Base-by-base conservation (phyloP, 2,888 invertebrate genomes). In the Caenorhabditis angaria region DNA sequence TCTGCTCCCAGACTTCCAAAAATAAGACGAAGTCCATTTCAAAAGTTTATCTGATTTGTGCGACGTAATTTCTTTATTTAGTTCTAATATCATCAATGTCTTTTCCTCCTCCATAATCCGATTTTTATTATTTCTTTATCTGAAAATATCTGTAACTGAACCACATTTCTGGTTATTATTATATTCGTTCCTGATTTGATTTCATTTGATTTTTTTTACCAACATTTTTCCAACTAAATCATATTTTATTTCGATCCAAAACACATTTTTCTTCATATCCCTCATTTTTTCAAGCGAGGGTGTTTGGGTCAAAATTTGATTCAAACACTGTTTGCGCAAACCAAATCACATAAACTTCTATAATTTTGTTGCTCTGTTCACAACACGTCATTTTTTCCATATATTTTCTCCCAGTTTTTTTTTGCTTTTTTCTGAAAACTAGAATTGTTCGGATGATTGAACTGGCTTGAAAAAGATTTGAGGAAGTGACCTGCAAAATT, bases 381-480 rank as follows among this genome's bases (percentile, higher is more conserved):
- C 41, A n/a, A n/a, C 41, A 41, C 41, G 41, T 41, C 41, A 41
- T 41, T 18, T 41, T 18, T 12, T 41, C n/a, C n/a, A n/a, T n/a
- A n/a, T n/a, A n/a, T n/a, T 14, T 41, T 41, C 18, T 41, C 18
- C 41, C 18, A 12, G 41, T 41, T 41, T 41, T n/a, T n/a, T n/a
- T n/a, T n/a, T n/a, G n/a, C 41, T 18, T 41, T 41, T 14, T 41
- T 41, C 41, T 41, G 41, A 41, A 41, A 32, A 32, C n/a, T n/a
- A n/a, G n/a, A 41, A 41, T 18, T 41, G 41, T 41, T 41, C 41
- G 41, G 41, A 41, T 41, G 41, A 41, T 41, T 41, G 41, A 41
- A 12, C 41, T 18, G 41, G 41, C n/a, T n/a, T n/a, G n/a, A n/a
- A n/a, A 41, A 41, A 41, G 10, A 14, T 12, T 18, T 41, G 18